A percentile compares a stretch with the other conserved stretches of the same genome.
phyloP scores from a whole-genome alignment of 2,888 invertebrate species.

The Iphiclides podalirius region DNA sequence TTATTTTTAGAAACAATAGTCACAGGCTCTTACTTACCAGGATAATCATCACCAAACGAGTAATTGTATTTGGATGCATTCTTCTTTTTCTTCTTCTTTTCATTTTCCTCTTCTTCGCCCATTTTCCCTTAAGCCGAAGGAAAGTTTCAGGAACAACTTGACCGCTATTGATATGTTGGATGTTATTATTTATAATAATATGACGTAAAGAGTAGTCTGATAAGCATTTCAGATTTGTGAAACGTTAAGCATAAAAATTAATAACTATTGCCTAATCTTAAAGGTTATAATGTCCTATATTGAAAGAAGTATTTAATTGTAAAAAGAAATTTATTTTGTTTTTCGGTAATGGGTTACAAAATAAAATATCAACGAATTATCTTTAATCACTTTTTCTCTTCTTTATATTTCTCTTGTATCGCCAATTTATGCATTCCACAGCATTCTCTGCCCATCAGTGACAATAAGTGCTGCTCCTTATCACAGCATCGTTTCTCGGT shows the following conservation, averaged over 20 bases:
- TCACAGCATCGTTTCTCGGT: conserved; percentile 70
- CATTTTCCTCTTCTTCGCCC: conserved; percentile 59
- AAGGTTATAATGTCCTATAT: no score
- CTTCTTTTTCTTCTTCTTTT: conserved; percentile 63
- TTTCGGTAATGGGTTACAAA: conserved; percentile 61
- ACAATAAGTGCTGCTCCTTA: conserved; percentile 56
- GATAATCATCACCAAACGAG: conserved; percentile 73
- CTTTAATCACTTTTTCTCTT: conserved; percentile 37
- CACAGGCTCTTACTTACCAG: conserved; percentile 58
- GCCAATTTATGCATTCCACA: conserved; percentile 67
- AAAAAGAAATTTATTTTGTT: no score
- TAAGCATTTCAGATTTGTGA: no score
- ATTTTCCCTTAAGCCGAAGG: conserved; percentile 24
- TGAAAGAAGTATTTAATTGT: no score
- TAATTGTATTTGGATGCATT: conserved; percentile 71
- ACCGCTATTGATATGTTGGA: not conserved
- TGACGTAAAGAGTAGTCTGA: no score
- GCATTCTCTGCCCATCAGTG: conserved; percentile 59
- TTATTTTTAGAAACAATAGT: no score
- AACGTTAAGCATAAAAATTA: no score
- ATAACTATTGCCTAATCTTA: no score
- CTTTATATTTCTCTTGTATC: conserved; percentile 58
- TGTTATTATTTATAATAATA: not conserved
- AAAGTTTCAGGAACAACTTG: conserved; percentile 15
- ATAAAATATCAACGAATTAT: conserved; percentile 61